phyloP scores from a whole-genome alignment of 92 coral and sea anemone genomes.

The Blastomussa wellsi region DNA sequence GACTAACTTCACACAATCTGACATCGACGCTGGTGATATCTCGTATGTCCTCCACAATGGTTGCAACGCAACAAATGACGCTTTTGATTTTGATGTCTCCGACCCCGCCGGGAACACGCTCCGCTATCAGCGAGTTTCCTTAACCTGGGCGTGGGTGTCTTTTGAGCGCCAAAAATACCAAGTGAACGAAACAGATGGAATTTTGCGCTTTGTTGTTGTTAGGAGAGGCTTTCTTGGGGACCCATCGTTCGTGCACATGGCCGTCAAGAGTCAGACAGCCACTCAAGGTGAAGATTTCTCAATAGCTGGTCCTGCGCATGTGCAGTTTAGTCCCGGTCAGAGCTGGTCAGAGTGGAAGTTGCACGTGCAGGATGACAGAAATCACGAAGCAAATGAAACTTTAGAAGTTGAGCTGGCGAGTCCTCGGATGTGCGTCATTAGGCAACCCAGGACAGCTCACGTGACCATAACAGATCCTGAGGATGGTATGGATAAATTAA shows the following conservation, averaged over 20 bases:
- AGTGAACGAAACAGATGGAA: constrained; percentile 76
- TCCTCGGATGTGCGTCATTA: constrained; percentile 82
- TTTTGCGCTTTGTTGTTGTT: constrained; percentile 49
- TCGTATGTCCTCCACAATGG: constrained; percentile 67
- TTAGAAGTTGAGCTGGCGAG: constrained; percentile 67
- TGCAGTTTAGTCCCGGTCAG: constrained; percentile 94
- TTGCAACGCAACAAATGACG: constrained; percentile 82
- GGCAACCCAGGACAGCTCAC: constrained; percentile 54
- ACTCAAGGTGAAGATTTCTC: constrained; percentile 68
- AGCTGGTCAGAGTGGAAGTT: constrained; percentile 73
- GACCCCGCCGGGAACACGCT: constrained; percentile 88
- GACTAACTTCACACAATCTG: constrained; percentile 72
- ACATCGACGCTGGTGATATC: constrained; percentile 57
- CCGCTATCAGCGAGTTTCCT: constrained; percentile 70
- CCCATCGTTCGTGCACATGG: constrained; percentile 75
- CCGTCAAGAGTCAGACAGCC: constrained; percentile 68
- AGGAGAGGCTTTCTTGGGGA: constrained; percentile 92
- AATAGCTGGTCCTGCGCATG: constrained; percentile 73
- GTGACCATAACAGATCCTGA: constrained; percentile 84
- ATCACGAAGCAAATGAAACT: constrained; percentile 69
- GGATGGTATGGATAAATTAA: constrained; percentile 61
- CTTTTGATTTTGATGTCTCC: constrained; percentile 72
- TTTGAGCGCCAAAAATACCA: constrained; percentile 60
- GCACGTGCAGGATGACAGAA: constrained; percentile 73
- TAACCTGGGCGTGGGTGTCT: constrained; percentile 91